These are phyloP conservation scores for Mustelus asterias DNA, from an alignment of 2,113 vertebrate species.

Conservation along the genomic window DNA sequence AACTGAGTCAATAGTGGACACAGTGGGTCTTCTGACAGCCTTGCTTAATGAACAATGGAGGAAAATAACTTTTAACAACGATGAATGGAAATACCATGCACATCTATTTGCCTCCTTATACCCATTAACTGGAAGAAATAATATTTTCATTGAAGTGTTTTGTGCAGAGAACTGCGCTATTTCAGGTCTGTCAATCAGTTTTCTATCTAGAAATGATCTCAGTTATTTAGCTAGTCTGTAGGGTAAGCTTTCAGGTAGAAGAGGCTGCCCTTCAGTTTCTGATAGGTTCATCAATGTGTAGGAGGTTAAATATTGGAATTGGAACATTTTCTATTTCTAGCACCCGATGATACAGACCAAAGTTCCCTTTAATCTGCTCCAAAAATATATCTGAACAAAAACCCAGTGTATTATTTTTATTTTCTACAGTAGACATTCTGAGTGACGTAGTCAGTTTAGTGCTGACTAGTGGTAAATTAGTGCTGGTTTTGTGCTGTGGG, in stretches of 20 bases:
- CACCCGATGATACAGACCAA: neutral
- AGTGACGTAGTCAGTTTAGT: neutral
- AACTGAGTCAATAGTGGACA: neutral
- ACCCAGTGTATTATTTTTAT: neutral
- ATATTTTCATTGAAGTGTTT: neutral
- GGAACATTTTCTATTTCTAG: neutral
- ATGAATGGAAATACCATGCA: neutral
- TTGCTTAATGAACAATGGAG: neutral
- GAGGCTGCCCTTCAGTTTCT: neutral
- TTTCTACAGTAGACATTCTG: neutral
- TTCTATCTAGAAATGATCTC: neutral
- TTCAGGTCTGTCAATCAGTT: neutral
- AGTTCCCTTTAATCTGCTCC: neutral
- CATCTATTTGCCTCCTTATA: neutral
- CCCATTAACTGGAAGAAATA: neutral
- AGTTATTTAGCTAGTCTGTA: neutral
- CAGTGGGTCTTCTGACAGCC: neutral
- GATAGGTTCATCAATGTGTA: neutral
- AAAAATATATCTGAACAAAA: neutral
- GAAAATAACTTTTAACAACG: neutral
- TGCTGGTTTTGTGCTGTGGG: neutral
- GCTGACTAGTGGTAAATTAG: neutral
- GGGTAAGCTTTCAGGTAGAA: neutral
- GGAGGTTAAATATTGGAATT: neutral
- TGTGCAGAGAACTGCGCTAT: neutral